Conservation (phyloP, 2,888 invertebrate genomes). For the Caenorhabditis sp. region DNA sequence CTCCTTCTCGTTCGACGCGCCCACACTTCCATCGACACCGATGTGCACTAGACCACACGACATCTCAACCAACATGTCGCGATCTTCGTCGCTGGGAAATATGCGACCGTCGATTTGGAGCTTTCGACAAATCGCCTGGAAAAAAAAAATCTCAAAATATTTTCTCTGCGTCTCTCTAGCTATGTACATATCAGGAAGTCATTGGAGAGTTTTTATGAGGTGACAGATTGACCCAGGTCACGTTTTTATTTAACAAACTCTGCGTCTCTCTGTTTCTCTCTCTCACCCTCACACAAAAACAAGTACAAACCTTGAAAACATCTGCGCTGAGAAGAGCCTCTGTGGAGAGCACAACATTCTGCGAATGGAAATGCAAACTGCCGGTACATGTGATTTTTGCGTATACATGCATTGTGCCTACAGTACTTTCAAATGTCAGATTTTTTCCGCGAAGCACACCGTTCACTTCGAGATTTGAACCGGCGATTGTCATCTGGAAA, state of each 20-base stretch:
- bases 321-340: constrained; percentile 47
- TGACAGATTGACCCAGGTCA: too few species aligned
- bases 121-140: constrained; percentile 43
- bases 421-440: constrained; percentile 50
- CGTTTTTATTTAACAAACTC: too few species aligned
- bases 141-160: too few species aligned
- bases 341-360: constrained; percentile 51
- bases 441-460: constrained; percentile 48
- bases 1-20: constrained; percentile 43
- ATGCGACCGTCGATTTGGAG: constrained; percentile 53
- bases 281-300: too few species aligned
- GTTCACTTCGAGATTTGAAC: constrained; percentile 53
- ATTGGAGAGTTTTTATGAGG: too few species aligned
- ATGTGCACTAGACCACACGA: constrained; percentile 48
- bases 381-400: constrained; percentile 40
- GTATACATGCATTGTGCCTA: constrained; percentile 55
- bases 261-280: too few species aligned
- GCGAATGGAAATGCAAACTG: constrained; percentile 41
- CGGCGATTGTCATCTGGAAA: constrained; percentile 48
- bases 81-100: constrained; percentile 28
- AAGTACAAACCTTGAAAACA: constrained; percentile 34
- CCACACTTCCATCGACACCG: constrained; percentile 54
- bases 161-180: too few species aligned
- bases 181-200: too few species aligned
- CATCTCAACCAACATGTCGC: constrained; percentile 27